Evolutionary conservation across 2,113 vertebrate genomes (phyloP).

Genomic region (Brachirus orientalis): DNA sequence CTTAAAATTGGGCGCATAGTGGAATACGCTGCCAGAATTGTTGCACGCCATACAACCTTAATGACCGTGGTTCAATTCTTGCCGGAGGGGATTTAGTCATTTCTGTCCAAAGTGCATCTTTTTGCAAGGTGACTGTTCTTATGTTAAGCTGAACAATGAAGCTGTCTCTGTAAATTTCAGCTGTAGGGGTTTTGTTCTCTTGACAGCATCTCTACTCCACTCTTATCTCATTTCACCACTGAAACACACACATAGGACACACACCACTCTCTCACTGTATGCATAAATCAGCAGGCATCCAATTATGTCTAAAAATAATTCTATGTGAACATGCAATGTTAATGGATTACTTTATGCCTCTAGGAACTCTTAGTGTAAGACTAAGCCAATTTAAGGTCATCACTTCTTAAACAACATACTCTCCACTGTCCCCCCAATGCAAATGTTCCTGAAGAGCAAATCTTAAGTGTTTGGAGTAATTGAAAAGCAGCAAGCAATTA

Average conservation of each 20-base stretch:
- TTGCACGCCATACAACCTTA: neutral
- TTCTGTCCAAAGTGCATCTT: constrained; percentile 12
- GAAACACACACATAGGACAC: constrained; percentile 9
- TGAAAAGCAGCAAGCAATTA: constrained; percentile 51
- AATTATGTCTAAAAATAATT: constrained; percentile 74
- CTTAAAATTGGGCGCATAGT: neutral
- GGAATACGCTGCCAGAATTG: neutral
- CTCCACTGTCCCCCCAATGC: constrained; percentile 20
- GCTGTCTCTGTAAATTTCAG: constrained; percentile 24
- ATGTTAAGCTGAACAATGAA: constrained; percentile 26
- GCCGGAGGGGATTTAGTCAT: neutral
- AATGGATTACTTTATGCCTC: constrained; percentile 58
- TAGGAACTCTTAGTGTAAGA: constrained; percentile 43
- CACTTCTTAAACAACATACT: constrained; percentile 22
- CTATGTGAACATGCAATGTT: constrained; percentile 71
- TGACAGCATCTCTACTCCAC: constrained; percentile 11
- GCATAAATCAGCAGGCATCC: constrained; percentile 71
- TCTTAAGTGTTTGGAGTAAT: constrained; percentile 49
- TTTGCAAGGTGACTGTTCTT: constrained; percentile 44
- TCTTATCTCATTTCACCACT: too few species aligned
- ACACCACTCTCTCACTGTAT: constrained; percentile 22
- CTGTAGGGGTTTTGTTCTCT: neutral
- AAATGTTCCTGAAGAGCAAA: constrained; percentile 50
- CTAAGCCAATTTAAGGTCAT: constrained; percentile 51
- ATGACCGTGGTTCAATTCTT: neutral